Base-by-base conservation (phyloP, 1,140 invertebrate species). In the Solenopsis invicta region DNA sequence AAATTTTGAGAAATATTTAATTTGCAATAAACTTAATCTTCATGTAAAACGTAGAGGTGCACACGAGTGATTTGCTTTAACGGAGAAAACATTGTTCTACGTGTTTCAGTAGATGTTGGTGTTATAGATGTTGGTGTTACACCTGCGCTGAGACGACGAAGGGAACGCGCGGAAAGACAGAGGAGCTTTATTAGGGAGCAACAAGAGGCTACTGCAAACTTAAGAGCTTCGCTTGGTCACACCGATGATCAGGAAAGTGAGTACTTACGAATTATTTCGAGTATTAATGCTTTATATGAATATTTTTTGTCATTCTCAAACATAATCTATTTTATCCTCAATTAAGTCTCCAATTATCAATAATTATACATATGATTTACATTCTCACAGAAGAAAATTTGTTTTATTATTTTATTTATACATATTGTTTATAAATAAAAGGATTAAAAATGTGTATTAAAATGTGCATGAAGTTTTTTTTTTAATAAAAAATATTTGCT, bases 181-280 rank as follows among this genome's bases (percentile, higher is more conserved):
- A 96, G 97, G 86, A 97, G 97, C 91, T 97, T 98, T 93, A 97
- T 98, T 89, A 97, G 97, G 93, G 98, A 98, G 92, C 98, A 98
- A 93, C 96, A 97, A 93, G 97, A 97, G 94, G 96, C 96, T 67
- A 96, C 95, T 62, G 96, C 96, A 86, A 96, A 96, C 87, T 91
- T 95, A 96, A 91, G 95, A 94, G 93, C 96, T 89, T 88, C 96
- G 82, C 88, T 93, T 94, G 80, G 95, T 94, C 92, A 94, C 91
- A 74, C 89, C 94, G 94, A 96, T 64, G 96, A 96, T 82, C 92
- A 94, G 69, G 95, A 95, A 90, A 96, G 95, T 94, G 84, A 94
- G 93, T 94, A 88, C 74, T 89, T 75, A 76, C 10, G 0, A 2
- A 21, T 16, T 21, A 48, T 16, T 72, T 74, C 12, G 48, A 61